A percentile compares a stretch with the other conserved stretches of the same genome.
phyloP scores from a whole-genome alignment of 2,113 vertebrate species.

The Poecilia latipinna region DNA sequence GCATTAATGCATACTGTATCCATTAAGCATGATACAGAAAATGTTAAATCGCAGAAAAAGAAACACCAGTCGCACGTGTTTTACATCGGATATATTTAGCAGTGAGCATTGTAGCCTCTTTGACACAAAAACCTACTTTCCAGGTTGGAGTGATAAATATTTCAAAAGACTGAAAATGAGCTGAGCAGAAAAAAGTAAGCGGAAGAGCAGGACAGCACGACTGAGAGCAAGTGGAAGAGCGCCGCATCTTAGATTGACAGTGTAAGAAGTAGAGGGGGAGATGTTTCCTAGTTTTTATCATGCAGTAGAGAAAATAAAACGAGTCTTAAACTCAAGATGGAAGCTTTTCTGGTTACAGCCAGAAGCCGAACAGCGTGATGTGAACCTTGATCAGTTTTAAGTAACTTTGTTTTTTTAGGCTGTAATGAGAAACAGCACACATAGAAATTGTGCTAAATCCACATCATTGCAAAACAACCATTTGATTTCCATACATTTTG shows the following conservation, averaged over 20 bases:
- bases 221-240: not conserved
- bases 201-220: not conserved
- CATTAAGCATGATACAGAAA: not conserved
- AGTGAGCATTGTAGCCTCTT: conserved; percentile 6
- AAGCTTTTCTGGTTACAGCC: not conserved
- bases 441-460: not conserved
- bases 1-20: not conserved
- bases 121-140: conserved; percentile 66
- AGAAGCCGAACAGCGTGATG: not conserved
- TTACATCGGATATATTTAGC: conserved; percentile 15
- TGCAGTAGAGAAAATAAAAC: not conserved
- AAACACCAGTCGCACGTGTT: not conserved
- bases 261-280: not conserved
- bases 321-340: not conserved
- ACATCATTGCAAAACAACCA: not conserved
- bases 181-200: conserved; percentile 4
- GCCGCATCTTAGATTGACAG: not conserved
- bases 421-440: not conserved
- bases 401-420: not conserved
- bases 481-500: not conserved
- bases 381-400: not conserved
- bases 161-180: conserved; percentile 40
- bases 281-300: not conserved
- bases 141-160: conserved; percentile 50
- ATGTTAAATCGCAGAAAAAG: not conserved